Evolutionary conservation across 2,888 invertebrate species (phyloP).

Genomic region (Ophioninae sp.): DNA sequence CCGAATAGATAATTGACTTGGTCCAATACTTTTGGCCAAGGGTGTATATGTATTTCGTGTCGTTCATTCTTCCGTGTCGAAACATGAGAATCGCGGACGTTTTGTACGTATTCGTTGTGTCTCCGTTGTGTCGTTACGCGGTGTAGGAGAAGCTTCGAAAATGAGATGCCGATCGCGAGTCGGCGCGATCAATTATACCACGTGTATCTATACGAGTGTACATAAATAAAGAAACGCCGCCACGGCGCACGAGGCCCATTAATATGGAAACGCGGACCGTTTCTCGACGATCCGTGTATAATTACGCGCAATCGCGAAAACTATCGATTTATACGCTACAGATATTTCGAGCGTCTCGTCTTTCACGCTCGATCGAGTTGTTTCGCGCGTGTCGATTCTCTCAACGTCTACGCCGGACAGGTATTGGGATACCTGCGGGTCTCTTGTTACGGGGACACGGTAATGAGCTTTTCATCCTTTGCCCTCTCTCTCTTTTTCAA

Average conservation of each 20-base stretch:
- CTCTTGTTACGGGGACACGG: conserved; percentile 10
- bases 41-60: neutral
- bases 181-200: conserved; percentile 45
- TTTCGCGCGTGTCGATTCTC: conserved; percentile 41
- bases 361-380: conserved; percentile 54
- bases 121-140: neutral
- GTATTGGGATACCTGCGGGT: conserved; percentile 7
- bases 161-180: conserved; percentile 53
- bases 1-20: neutral
- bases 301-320: conserved; percentile 62
- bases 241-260: conserved; percentile 33
- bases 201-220: conserved; percentile 20
- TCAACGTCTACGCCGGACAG: neutral
- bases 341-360: conserved; percentile 63
- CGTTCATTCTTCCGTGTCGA: neutral
- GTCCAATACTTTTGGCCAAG: neutral
- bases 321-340: conserved; percentile 63
- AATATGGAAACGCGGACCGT: conserved; percentile 56
- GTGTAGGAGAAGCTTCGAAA: conserved; percentile 34
- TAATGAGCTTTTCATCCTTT: no score
- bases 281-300: conserved; percentile 59
- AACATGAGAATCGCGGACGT: neutral
- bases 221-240: conserved; percentile 60
- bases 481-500: no score
- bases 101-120: neutral